Base-by-base conservation (phyloP, 2,113 vertebrate genomes). In the Eidolon helvum region DNA sequence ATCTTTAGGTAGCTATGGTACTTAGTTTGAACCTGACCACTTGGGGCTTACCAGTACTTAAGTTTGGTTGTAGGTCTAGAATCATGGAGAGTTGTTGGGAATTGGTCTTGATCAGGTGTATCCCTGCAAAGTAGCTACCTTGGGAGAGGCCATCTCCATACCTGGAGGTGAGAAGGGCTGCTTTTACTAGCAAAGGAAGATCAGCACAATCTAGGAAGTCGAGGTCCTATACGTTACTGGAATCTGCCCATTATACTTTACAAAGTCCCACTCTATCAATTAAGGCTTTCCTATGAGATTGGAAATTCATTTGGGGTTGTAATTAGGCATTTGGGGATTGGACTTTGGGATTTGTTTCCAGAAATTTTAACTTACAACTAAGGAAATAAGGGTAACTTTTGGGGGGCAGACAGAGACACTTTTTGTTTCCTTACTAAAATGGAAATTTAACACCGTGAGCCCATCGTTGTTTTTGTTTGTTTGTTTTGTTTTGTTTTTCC, bases 401-500 rank as follows among this genome's bases (percentile, higher is more conserved):
- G 11, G 26, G 15, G 19, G 19, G 8, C 24, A 90, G 63, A 63
- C 15, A 63, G 43, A 75, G 22, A 48, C 69, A 30, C 4, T 90
- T 96, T 94, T 11, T 94, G 30, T 90, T 97, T 92, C 9, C 59
- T 96, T 74, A 33, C 9, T 6, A n/a, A 88, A 63, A 84, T 59
- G 28, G 57, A 21, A 89, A 77, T 92, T 74, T 86, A 86, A 77
- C 9, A 59, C 82, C 3, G 28, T 26, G 30, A 94, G 35, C 16
- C 19, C 21, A 68, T 72, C 7, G 40, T 87, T 53, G 26, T 80
- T 50, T 50, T 50, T 35, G 33, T 59, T 66, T 28, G 40, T 4
- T 43, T 43, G 40, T 43, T 43, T 4, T 90, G 45, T 33, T 80
- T 48, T 48, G n/a, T 43, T 45, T 45, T 9, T 18, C 1, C 38